A percentile compares a stretch with the other conserved stretches of the same genome.
These are phyloP conservation scores for Peromyscus polionotus DNA, from an alignment of 2,113 vertebrate genomes.

Conservation along the genomic window DNA sequence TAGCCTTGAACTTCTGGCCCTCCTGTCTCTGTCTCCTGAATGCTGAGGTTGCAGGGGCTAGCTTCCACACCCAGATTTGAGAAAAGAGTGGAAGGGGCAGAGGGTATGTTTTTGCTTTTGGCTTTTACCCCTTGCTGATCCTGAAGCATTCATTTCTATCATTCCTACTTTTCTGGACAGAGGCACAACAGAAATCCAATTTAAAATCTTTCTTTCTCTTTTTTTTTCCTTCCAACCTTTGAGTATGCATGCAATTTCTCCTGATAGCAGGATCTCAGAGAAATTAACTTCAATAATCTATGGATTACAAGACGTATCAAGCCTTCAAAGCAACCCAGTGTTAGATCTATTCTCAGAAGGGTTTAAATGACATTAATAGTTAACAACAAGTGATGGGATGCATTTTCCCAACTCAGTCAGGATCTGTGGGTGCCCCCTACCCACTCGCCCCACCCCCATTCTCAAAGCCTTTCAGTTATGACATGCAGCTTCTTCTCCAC, in stretches of 20 bases:
- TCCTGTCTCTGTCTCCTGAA: not conserved
- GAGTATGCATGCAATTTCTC: constrained; percentile 77
- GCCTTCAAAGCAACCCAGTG: constrained; percentile 84
- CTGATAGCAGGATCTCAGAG: constrained; percentile 86
- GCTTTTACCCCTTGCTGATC: constrained; percentile 38
- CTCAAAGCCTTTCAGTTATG: constrained; percentile 74
- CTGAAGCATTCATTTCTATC: constrained; percentile 65
- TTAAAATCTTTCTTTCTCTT: constrained; percentile 76
- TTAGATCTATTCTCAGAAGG: constrained; percentile 88
- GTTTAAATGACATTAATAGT: constrained; percentile 86
- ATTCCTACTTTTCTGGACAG: constrained; percentile 79
- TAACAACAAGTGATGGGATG: constrained; percentile 85
- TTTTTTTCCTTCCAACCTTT: constrained; percentile 61
- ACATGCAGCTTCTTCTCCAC: constrained; percentile 43
- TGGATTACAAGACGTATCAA: constrained; percentile 88
- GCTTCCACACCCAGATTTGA: not conserved
- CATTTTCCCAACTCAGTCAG: constrained; percentile 79
- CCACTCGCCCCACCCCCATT: constrained; percentile 73
- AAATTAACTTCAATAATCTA: constrained; percentile 90
- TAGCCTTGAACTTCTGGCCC: not conserved
- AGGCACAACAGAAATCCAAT: constrained; percentile 85
- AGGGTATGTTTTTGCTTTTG: constrained; percentile 32
- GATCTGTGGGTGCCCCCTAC: constrained; percentile 65
- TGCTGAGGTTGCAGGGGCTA: not conserved
- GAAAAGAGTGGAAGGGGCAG: constrained; percentile 74